phyloP scores from a whole-genome alignment of 1,140 invertebrate species.

The Macrobrachium rosenbergii region DNA sequence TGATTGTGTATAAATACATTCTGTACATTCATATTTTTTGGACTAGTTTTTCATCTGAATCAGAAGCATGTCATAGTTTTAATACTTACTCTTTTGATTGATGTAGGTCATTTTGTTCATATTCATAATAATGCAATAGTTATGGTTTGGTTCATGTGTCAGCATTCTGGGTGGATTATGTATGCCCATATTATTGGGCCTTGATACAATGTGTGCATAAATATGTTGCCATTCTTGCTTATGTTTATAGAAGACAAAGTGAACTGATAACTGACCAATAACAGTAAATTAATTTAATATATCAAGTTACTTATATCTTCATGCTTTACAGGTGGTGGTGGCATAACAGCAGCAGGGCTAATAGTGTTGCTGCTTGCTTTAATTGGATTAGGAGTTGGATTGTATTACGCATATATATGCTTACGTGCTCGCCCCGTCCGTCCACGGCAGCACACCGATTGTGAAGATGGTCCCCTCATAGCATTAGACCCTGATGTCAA shows the following conservation, averaged over 20 bases:
- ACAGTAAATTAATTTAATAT: neutral
- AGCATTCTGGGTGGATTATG: too few relatives aligned
- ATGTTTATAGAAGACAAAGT: neutral
- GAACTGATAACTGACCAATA: neutral
- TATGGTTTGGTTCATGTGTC: too few relatives aligned
- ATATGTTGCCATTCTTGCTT: neutral
- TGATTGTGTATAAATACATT: too few relatives aligned
- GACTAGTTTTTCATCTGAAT: too few relatives aligned
- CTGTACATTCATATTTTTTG: too few relatives aligned
- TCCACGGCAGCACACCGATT: slow-evolving; percentile 33
- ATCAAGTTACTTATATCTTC: neutral
- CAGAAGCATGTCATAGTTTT: too few relatives aligned
- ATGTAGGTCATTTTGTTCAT: too few relatives aligned
- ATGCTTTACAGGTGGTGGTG: slow-evolving; percentile 40
- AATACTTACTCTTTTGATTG: too few relatives aligned
- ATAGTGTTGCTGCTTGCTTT: slow-evolving; percentile 50
- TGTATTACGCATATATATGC: slow-evolving; percentile 55
- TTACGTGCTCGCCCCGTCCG: slow-evolving; percentile 49
- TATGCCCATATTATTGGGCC: too few relatives aligned
- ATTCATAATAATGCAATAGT: too few relatives aligned
- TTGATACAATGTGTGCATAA: too few relatives aligned
- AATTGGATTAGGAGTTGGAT: slow-evolving; percentile 38
- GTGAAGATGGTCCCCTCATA: slow-evolving; percentile 46
- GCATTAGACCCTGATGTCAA: slow-evolving; percentile 45
- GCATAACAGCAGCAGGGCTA: slow-evolving; percentile 47